Evolutionary conservation across 2,797 vertebrate genomes (phyloP), one percentile per base, ranked within the genome.

Genomic region (Brachyrhaphis roseni): DNA sequence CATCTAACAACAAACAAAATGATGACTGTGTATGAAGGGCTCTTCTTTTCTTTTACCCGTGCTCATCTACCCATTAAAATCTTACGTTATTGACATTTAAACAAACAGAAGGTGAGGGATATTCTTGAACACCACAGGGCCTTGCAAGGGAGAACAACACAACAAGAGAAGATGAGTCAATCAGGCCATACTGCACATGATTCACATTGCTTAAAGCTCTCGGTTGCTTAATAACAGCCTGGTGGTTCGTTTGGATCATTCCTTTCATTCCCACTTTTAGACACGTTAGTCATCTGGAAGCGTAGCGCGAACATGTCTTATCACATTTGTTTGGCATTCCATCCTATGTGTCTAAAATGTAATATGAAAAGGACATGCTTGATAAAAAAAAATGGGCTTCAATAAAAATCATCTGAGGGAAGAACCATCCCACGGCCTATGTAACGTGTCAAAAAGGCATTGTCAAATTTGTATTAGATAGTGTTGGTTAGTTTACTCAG

Each of bases 191-290:
- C 62, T 46, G 43, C n/a, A 59, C 41, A 72, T 72, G 34, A 68
- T 49, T 80, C 73, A 46, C 31, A 51, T 31, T 12, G 41, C 28
- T 51, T 31, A 1, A 64, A 31, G 28, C 46, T 39, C 31, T 41
- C 26, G 28, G 59, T 62, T 72, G 57, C 57, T 53, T 39, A 26
- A 55, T 71, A 23, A 49, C 47, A 77, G 45, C 66, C 51, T 49
- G 28, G 31, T 46, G 2, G 13, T 45, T 49, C 39, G n/a, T 39
- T 49, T 53, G n/a, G 3, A 78, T 85, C 45, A 55, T 66, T 47
- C 51, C 16, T 1, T 76, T 66, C n/a, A 49, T 72, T 51, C 45
- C 26, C 73, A 34, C 53, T 72, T 77, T 82, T 8, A 81, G 6
- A 74, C 36, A 72, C 43, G 18, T 2, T 31, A 8, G n/a, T 57